Conservation (phyloP, 2,797 vertebrate genomes). For the Enteromius argenteus region DNA sequence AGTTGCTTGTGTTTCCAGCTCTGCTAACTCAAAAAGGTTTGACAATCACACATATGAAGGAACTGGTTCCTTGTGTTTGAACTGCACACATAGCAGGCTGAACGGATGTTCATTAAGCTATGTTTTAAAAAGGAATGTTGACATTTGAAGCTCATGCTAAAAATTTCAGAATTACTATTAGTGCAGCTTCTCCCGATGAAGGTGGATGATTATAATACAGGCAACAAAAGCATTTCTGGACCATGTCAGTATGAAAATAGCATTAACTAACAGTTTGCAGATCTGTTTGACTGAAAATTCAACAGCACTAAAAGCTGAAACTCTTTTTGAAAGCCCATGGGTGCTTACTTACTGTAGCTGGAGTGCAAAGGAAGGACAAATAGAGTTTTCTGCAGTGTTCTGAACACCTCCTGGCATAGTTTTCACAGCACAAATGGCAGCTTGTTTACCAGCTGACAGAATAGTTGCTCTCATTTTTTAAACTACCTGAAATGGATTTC, state of each 20-base stretch:
- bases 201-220: not conserved
- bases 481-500: slow-evolving; percentile 7
- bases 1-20: slow-evolving; percentile 43
- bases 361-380: slow-evolving; percentile 17
- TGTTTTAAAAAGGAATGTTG: not conserved
- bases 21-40: slow-evolving; percentile 38
- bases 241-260: not conserved
- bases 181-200: too few relatives aligned
- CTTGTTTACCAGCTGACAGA: slow-evolving; percentile 42
- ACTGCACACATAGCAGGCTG: slow-evolving; percentile 5
- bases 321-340: slow-evolving; percentile 14
- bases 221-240: slow-evolving; percentile 20
- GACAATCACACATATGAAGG: slow-evolving; percentile 49
- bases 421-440: slow-evolving; percentile 38
- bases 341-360: not conserved
- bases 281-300: not conserved
- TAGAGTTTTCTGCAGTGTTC: slow-evolving; percentile 14
- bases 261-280: not conserved
- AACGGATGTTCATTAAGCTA: slow-evolving; percentile 11
- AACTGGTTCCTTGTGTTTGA: slow-evolving; percentile 19
- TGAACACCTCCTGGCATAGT: slow-evolving; percentile 34
- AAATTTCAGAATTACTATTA: not conserved
- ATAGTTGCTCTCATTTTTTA: slow-evolving; percentile 11
- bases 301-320: not conserved
- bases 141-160: not conserved